Conservation (phyloP, 2,888 invertebrate genomes). For the Himalopsyche anomala region DNA sequence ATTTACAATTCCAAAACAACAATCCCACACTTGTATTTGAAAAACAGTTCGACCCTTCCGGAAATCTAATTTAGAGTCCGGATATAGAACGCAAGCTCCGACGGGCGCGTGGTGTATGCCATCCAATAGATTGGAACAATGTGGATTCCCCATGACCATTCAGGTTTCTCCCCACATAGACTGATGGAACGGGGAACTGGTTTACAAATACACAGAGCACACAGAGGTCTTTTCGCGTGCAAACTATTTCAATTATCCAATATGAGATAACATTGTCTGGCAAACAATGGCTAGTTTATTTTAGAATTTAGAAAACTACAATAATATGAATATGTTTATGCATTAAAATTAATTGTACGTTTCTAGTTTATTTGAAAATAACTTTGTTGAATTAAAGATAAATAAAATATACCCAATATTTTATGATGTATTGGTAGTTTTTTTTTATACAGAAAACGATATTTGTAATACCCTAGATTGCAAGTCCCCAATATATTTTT, state of each 20-base stretch:
- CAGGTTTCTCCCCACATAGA: not conserved
- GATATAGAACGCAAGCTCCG: not conserved
- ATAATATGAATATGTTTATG: too few relatives aligned
- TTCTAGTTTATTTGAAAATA: too few relatives aligned
- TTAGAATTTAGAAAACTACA: too few relatives aligned
- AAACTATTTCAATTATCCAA: not conserved
- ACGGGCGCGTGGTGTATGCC: not conserved
- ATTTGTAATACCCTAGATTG: too few relatives aligned
- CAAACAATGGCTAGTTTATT: not conserved
- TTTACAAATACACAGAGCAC: not conserved
- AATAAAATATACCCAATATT: too few relatives aligned
- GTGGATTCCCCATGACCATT: constrained; percentile 17
- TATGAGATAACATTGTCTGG: constrained; percentile 13
- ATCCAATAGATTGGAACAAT: constrained; percentile 41
- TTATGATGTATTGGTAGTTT: too few relatives aligned
- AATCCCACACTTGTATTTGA: not conserved
- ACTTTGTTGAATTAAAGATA: too few relatives aligned
- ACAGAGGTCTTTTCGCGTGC: not conserved
- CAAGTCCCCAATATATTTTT: too few relatives aligned
- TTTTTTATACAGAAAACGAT: too few relatives aligned
- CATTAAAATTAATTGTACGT: too few relatives aligned
- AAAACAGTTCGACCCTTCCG: constrained; percentile 17
- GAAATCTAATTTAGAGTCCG: constrained; percentile 8
- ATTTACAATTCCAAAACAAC: not conserved
- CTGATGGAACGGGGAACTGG: not conserved